Conservation (phyloP, 2,888 invertebrate species). For the Meteorus colon region DNA sequence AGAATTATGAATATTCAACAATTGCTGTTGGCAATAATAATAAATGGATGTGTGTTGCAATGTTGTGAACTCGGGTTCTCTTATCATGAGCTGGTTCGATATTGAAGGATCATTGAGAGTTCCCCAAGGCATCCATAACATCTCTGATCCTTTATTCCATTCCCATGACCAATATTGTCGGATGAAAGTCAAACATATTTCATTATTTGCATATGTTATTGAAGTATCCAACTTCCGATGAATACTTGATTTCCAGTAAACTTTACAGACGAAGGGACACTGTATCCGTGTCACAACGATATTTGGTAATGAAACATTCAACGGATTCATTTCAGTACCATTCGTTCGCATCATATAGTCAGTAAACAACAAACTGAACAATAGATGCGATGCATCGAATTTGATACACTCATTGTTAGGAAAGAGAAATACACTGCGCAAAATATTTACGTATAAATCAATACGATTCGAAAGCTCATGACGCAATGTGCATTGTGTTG, state of each 20-base stretch:
- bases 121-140: constrained; percentile 59
- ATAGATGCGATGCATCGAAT: constrained; percentile 73
- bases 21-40: constrained; percentile 75
- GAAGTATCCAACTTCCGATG: constrained; percentile 67
- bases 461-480: constrained; percentile 75
- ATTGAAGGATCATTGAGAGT: constrained; percentile 57
- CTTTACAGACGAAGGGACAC: constrained; percentile 74
- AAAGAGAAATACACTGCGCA: constrained; percentile 76
- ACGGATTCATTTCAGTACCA: constrained; percentile 52
- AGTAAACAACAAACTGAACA: constrained; percentile 75
- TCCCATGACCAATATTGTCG: constrained; percentile 68
- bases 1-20: constrained; percentile 79
- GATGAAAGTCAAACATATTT: constrained; percentile 58
- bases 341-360: constrained; percentile 67
- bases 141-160: constrained; percentile 60
- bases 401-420: constrained; percentile 75
- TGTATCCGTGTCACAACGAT: constrained; percentile 71
- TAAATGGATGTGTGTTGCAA: constrained; percentile 76
- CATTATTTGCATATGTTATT: constrained; percentile 57
- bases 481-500: constrained; percentile 77
- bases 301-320: constrained; percentile 73
- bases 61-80: constrained; percentile 73
- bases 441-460: constrained; percentile 72
- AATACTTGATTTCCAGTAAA: constrained; percentile 74
- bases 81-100: constrained; percentile 58